Evolutionary conservation across 2,888 invertebrate genomes (phyloP).

Genomic region (Aromia moschata): DNA sequence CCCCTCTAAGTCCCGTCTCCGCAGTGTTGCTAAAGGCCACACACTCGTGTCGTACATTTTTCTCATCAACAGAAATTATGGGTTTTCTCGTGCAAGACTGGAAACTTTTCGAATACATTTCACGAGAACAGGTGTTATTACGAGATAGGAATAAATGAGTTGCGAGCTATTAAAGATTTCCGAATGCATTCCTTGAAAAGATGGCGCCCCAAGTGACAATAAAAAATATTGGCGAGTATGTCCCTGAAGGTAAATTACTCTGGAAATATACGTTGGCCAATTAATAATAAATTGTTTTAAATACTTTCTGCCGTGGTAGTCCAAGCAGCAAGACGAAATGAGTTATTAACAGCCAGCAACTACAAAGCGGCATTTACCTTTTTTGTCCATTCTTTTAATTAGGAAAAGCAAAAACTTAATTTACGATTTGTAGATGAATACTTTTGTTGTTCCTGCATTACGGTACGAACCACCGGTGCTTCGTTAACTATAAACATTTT

Average conservation of each 20-base stretch:
- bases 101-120: not conserved
- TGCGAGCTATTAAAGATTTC: constrained; percentile 10
- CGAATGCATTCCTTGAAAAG: constrained; percentile 7
- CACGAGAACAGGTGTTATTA: not conserved
- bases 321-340: constrained; percentile 43
- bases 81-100: not conserved
- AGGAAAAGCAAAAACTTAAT: constrained; percentile 42
- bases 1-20: no score
- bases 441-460: constrained; percentile 15
- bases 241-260: constrained; percentile 29
- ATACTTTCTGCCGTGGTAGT: constrained; percentile 45
- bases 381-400: constrained; percentile 45
- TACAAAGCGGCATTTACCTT: constrained; percentile 43
- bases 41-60: no score
- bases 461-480: not conserved
- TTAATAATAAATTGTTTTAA: constrained; percentile 52
- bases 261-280: constrained; percentile 39
- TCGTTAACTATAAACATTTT: constrained; percentile 7
- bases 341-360: constrained; percentile 45
- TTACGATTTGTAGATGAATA: constrained; percentile 33
- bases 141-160: constrained; percentile 14
- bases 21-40: no score
- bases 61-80: not conserved
- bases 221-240: constrained; percentile 31
- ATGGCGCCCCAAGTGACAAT: constrained; percentile 24